Evolutionary conservation across 1,140 invertebrate genomes (phyloP).

Genomic region (Ylistrum balloti): DNA sequence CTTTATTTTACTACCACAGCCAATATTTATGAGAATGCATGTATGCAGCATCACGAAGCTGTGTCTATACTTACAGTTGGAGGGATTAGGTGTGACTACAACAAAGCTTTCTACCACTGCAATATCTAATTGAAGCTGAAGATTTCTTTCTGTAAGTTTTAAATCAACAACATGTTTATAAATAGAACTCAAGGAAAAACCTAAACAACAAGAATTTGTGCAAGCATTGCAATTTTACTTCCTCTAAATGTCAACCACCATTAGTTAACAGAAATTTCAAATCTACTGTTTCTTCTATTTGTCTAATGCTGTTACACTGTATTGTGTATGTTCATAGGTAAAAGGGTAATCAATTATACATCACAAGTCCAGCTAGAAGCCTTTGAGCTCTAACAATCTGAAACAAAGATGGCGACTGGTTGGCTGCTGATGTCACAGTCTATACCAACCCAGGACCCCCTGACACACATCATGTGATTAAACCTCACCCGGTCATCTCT

Average conservation of each 20-base stretch:
- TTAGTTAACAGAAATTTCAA: neutral
- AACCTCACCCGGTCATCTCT: neutral
- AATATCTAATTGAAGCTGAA: neutral
- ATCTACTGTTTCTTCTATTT: neutral
- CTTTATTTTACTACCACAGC: too few species aligned
- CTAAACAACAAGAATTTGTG: neutral
- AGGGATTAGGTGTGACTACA: neutral
- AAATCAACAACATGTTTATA: neutral
- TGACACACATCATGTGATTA: neutral
- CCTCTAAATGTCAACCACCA: conserved; percentile 18
- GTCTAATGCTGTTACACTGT: neutral
- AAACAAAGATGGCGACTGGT: neutral
- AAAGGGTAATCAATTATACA: conserved; percentile 29
- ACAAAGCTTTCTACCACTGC: neutral
- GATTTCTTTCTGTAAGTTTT: neutral
- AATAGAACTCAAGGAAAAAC: neutral
- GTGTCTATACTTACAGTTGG: neutral
- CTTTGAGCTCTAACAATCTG: conserved; percentile 26
- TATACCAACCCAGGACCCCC: neutral
- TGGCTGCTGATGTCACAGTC: neutral
- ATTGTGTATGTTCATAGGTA: conserved; percentile 5
- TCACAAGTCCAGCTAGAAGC: neutral
- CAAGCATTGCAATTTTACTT: neutral
- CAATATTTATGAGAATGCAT: too few species aligned
- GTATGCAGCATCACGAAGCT: too few species aligned